A percentile compares a stretch with the other conserved stretches of the same genome.
Evolutionary conservation across 2,888 invertebrate species (phyloP).

Genomic region (Apoderus coryli): DNA sequence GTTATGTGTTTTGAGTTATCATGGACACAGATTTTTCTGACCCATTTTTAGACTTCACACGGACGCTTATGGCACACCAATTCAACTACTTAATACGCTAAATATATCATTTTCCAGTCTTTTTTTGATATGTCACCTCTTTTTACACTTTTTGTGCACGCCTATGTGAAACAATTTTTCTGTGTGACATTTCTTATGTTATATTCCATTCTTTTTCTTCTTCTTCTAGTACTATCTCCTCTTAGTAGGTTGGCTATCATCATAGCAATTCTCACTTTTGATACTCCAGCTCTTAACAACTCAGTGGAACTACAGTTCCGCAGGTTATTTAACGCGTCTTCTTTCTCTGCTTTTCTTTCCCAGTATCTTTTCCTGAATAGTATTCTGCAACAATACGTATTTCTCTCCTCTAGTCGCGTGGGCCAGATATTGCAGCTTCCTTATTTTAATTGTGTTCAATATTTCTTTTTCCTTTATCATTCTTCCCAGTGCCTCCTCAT

Average conservation of each 20-base stretch:
- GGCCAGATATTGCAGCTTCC: constrained; percentile 3
- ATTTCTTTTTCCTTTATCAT: constrained; percentile 6
- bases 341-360: not conserved
- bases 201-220: constrained; percentile 1
- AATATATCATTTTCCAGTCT: no score
- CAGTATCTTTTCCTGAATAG: constrained; percentile 1
- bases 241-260: constrained; percentile 1
- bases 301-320: not conserved
- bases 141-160: no score
- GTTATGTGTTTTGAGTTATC: no score
- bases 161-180: no score
- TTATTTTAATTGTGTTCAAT: constrained; percentile 6
- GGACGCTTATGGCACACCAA: no score
- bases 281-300: not conserved
- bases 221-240: not conserved
- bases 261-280: constrained; percentile 1
- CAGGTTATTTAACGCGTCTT: not conserved
- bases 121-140: no score
- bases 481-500: constrained; percentile 7
- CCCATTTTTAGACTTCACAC: no score
- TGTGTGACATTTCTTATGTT: no score
- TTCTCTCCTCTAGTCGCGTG: constrained; percentile 3
- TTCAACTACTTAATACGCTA: no score
- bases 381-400: not conserved
- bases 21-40: no score